Evolutionary conservation across 1,140 invertebrate genomes (phyloP).

Genomic region (Bombus superbus): DNA sequence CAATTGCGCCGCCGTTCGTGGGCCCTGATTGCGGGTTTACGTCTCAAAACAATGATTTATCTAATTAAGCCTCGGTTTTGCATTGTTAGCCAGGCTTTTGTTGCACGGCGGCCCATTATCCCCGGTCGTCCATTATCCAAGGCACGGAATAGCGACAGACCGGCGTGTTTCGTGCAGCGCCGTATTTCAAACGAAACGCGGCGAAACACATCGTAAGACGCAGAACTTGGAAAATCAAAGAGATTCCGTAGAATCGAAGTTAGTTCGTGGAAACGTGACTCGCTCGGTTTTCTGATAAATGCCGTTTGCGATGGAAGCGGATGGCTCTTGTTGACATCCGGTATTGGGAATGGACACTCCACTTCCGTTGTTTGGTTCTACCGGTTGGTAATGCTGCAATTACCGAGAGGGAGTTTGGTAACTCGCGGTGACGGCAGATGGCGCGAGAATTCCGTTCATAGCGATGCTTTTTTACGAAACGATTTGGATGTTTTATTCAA

Average conservation of each 20-base stretch:
- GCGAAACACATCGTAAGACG: background rate
- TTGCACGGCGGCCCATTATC: constrained; percentile 61
- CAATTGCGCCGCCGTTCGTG: constrained; percentile 72
- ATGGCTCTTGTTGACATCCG: background rate
- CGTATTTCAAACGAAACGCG: background rate
- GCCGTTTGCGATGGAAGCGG: too few species aligned
- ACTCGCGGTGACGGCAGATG: constrained; percentile 29
- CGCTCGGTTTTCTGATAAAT: background rate
- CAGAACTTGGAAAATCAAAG: background rate
- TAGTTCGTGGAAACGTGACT: background rate
- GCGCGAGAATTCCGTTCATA: constrained; percentile 28
- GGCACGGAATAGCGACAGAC: constrained; percentile 67
- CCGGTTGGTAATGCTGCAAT: constrained; percentile 36
- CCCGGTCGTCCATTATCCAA: constrained; percentile 50
- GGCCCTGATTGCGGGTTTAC: constrained; percentile 74
- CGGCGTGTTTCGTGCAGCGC: constrained; percentile 22
- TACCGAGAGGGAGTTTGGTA: constrained; percentile 26
- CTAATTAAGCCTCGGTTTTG: constrained; percentile 78
- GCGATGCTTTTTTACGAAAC: background rate
- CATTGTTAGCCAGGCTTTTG: constrained; percentile 70
- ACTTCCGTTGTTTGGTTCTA: background rate
- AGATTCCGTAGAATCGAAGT: too few species aligned
- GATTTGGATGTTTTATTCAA: background rate
- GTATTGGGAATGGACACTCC: background rate
- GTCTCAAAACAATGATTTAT: constrained; percentile 80